Conservation (phyloP, 2,113 vertebrate genomes). For the Lethenteron camtschaticum region DNA sequence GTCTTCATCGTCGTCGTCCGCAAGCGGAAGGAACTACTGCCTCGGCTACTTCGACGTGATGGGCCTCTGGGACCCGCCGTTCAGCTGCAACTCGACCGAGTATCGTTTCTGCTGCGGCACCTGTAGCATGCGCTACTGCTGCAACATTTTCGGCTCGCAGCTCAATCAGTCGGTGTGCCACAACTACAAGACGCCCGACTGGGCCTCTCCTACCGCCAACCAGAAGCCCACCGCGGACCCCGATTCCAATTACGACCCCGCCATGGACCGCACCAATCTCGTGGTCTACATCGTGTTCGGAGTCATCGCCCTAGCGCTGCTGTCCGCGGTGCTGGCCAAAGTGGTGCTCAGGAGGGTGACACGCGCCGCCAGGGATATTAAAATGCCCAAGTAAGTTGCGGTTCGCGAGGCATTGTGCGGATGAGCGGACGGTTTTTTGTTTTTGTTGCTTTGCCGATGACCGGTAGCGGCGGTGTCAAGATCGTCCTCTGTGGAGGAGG, state of each 20-base stretch:
- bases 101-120: constrained; percentile 95
- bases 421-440: too few species aligned
- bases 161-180: constrained; percentile 72
- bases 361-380: background rate
- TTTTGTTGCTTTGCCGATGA: too few species aligned
- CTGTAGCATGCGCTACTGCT: constrained; percentile 93
- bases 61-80: constrained; percentile 82
- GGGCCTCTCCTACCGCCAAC: constrained; percentile 23
- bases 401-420: too few species aligned
- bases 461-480: too few species aligned
- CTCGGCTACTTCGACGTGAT: constrained; percentile 93
- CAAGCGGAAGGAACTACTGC: constrained; percentile 21
- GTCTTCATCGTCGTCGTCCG: too few species aligned
- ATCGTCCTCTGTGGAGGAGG: too few species aligned
- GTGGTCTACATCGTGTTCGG: constrained; percentile 94
- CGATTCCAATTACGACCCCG: constrained; percentile 55
- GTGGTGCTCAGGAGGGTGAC: constrained; percentile 17
- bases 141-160: constrained; percentile 69
- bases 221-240: constrained; percentile 25
- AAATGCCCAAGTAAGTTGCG: too few species aligned
- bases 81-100: constrained; percentile 91
- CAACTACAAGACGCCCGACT: constrained; percentile 49
- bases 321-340: constrained; percentile 73
- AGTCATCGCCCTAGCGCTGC: constrained; percentile 79
- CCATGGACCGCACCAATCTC: constrained; percentile 79